Evolutionary conservation across 2,113 vertebrate species (phyloP), one percentile per base, ranked within the genome.

Genomic region (Taxidea taxus): DNA sequence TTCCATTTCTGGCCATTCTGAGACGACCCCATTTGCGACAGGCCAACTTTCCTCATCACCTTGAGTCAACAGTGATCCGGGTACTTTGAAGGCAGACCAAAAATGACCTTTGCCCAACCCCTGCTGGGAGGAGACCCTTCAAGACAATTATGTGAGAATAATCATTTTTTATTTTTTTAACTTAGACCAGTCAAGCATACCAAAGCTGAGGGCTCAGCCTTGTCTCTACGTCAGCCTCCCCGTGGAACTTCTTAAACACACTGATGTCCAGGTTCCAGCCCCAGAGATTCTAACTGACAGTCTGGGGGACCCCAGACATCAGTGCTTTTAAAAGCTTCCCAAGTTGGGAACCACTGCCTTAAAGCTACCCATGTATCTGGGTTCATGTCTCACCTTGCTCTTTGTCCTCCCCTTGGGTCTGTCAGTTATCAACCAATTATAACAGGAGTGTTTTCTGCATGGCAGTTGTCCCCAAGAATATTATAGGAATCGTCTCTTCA

Each of bases 41-140:
- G 49, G 82, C 16, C 44, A 91, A 39, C 58, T 89, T 84, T 94
- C 81, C 77, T 34, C 64, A 62, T 14, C 1, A 49, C 82, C 20
- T 97, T 98, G 92, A 91, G 54, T 51, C 96, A 54, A 13, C 92
- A 93, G 39, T 72, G 80, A 58, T 87, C 91, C 72, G 54, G 27
- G 68, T 95, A 42, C 10, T 39, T 97, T 95, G 6, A 10, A 94
- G 88, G n/a, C 20, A 47, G 58, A 31, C 96, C 16, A 84, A 95
- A 91, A 72, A 3, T 25, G 44, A 3, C 0, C 4, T 96, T 42
- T 78, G 34, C 60, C 87, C 75, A 62, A 72, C 78, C 25, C 86
- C 60, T 75, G 18, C 7, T 2, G 81, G 87, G 29, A 49, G 91
- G 70, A 95, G 51, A 29, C 51, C 29, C 49, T 74, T 70, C 82